Evolutionary conservation across 2,113 vertebrate species (phyloP).

Genomic region (Psophia crepitans): DNA sequence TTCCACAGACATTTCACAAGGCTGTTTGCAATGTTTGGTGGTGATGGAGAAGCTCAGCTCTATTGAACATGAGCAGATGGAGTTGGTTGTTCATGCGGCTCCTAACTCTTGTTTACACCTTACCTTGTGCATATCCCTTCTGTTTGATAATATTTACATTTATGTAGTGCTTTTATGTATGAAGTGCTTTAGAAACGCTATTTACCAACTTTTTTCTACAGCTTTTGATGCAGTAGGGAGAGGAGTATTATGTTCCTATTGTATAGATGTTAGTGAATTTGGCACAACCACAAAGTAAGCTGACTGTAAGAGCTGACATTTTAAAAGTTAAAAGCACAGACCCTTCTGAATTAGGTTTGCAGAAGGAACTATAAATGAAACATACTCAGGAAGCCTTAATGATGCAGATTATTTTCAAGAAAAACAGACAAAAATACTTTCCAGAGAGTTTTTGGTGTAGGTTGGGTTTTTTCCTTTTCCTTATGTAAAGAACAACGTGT

Average conservation of each 20-base stretch:
- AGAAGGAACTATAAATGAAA: not conserved
- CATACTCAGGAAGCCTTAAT: not conserved
- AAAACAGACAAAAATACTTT: not conserved
- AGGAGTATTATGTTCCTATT: not conserved
- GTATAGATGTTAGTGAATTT: not conserved
- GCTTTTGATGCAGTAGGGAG: not conserved
- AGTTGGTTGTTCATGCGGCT: not conserved
- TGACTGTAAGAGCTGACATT: not conserved
- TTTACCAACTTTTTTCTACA: not conserved
- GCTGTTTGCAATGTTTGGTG: not conserved
- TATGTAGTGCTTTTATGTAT: not conserved
- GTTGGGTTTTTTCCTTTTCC: not conserved
- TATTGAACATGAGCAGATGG: not conserved
- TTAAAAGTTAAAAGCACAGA: not conserved
- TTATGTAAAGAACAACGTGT: not conserved
- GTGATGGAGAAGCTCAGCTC: not conserved
- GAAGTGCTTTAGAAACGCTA: not conserved
- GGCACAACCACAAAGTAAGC: not conserved
- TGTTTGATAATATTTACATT: not conserved
- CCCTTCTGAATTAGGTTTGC: not conserved
- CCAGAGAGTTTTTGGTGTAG: not conserved
- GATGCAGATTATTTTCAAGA: not conserved
- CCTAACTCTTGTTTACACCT: not conserved
- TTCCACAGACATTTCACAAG: not conserved
- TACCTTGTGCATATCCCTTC: not conserved